Conservation (phyloP, 2,888 invertebrate species). For the Sinodicranocentrus sp. region DNA sequence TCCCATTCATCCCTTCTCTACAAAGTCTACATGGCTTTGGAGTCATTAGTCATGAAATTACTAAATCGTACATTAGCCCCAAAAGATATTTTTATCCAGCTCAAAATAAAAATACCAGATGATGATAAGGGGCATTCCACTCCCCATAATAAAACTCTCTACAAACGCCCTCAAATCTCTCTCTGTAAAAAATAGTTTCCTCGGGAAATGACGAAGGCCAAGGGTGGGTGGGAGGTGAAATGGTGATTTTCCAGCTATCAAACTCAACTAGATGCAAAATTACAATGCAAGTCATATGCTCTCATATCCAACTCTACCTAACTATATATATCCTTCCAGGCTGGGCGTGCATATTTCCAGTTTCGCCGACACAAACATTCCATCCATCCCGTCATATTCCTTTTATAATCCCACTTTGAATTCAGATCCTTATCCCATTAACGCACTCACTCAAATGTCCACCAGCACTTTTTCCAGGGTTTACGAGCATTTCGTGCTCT, state of each 20-base stretch:
- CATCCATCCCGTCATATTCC: too few relatives aligned
- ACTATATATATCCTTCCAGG: not conserved
- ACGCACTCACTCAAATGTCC: constrained; percentile 2
- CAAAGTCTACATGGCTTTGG: not conserved
- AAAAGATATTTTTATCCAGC: not conserved
- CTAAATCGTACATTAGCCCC: constrained; percentile 2
- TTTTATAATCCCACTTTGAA: not conserved
- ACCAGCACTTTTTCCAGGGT: not conserved
- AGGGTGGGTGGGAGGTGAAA: constrained; percentile 1
- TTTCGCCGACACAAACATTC: too few relatives aligned
- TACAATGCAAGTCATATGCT: not conserved
- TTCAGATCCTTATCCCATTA: constrained; percentile 8
- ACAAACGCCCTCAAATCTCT: too few relatives aligned
- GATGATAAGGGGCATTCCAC: constrained; percentile 19
- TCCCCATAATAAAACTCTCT: constrained; percentile 2
- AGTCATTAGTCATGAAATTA: constrained; percentile 52
- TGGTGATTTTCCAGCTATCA: too few relatives aligned
- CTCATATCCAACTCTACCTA: not conserved
- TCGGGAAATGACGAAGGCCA: not conserved
- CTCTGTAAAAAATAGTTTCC: too few relatives aligned
- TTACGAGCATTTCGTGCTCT: constrained; percentile 11
- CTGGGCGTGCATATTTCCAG: not conserved
- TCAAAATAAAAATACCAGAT: constrained; percentile 9
- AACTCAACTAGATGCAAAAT: not conserved
- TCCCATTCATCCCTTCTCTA: too few relatives aligned